A percentile compares a stretch with the other conserved stretches of the same genome.
These are phyloP conservation scores for Periophthalmus magnuspinnatus DNA, from an alignment of 2,797 vertebrate genomes.

Conservation along the genomic window DNA sequence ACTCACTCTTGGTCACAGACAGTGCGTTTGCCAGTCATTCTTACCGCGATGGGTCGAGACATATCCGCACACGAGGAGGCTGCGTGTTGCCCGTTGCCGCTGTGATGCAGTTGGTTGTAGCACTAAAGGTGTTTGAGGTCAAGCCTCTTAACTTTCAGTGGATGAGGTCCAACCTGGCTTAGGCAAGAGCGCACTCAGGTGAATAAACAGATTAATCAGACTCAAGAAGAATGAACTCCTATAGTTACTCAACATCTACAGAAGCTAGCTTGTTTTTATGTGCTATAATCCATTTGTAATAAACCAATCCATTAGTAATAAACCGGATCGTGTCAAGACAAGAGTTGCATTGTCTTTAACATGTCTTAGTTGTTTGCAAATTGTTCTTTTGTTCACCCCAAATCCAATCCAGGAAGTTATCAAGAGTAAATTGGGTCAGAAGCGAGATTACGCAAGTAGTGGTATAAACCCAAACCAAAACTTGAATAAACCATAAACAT, in stretches of 20 bases:
- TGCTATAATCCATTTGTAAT: not conserved
- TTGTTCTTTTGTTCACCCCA: not conserved
- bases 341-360: not conserved
- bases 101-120: slow-evolving; percentile 52
- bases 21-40: slow-evolving; percentile 41
- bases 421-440: not conserved
- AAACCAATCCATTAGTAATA: not conserved
- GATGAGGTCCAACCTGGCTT: slow-evolving; percentile 55
- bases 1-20: slow-evolving; percentile 55
- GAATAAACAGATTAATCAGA: slow-evolving; percentile 50
- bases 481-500: not conserved
- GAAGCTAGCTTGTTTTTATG: not conserved
- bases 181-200: slow-evolving; percentile 15
- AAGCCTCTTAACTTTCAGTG: slow-evolving; percentile 68
- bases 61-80: slow-evolving; percentile 38
- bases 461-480: not conserved
- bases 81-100: slow-evolving; percentile 22
- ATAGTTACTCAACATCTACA: not conserved
- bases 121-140: slow-evolving; percentile 44
- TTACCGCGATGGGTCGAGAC: slow-evolving; percentile 47
- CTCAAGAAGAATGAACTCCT: slow-evolving; percentile 19
- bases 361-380: not conserved
- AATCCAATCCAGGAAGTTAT: not conserved
- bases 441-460: not conserved
- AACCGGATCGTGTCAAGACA: not conserved